These are phyloP conservation scores for Anolis carolinensis DNA, from an alignment of 2,113 vertebrate species.

Conservation along the genomic window DNA sequence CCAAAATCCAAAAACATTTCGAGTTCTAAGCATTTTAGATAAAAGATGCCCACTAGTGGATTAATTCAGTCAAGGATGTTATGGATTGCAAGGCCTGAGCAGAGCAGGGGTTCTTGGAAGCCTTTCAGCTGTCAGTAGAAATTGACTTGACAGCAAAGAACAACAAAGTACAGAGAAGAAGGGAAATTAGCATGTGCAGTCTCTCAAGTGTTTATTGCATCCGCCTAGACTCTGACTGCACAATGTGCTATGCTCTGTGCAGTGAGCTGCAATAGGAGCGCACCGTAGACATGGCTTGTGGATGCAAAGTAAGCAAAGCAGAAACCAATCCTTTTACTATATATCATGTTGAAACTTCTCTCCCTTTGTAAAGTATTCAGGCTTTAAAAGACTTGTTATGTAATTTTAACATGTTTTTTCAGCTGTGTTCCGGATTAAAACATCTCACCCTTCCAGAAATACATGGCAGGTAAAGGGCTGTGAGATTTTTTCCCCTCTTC, in stretches of 20 bases:
- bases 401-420: not conserved
- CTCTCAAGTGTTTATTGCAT: not conserved
- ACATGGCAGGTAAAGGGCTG: not conserved
- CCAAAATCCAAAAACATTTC: too few relatives aligned
- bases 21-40: too few relatives aligned
- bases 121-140: too few relatives aligned
- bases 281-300: not conserved
- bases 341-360: not conserved
- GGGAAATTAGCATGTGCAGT: not conserved
- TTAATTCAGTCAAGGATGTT: too few relatives aligned
- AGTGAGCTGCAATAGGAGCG: not conserved
- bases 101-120: too few relatives aligned
- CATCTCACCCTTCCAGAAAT: not conserved
- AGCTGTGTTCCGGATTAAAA: not conserved
- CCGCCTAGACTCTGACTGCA: too few relatives aligned
- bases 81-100: too few relatives aligned
- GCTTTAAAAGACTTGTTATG: not conserved
- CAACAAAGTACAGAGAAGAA: not conserved
- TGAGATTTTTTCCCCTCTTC: conserved; percentile 15
- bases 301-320: not conserved
- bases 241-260: not conserved
- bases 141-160: too few relatives aligned
- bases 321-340: not conserved
- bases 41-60: too few relatives aligned
- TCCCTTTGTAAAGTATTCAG: not conserved